These are phyloP conservation scores for Glomeris marginata DNA, from an alignment of 2,888 invertebrate species.

Conservation along the genomic window DNA sequence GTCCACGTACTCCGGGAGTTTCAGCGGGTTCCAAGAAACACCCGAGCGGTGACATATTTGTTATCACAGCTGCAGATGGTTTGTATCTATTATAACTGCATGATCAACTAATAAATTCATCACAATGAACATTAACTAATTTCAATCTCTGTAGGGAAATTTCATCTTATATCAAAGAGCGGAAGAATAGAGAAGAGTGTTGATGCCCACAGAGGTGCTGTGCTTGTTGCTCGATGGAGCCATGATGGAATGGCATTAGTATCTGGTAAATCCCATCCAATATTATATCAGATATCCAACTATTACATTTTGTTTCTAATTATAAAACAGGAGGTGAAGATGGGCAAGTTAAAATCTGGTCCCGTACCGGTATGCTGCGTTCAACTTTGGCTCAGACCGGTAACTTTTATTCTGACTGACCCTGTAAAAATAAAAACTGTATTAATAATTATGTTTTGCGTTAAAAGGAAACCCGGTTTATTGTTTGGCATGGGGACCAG, in stretches of 20 bases:
- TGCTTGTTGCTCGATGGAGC: conserved; percentile 81
- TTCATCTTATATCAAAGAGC: conserved; percentile 71
- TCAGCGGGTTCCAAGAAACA: conserved; percentile 24
- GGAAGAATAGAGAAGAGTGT: conserved; percentile 86
- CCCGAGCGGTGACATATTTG: conserved; percentile 55
- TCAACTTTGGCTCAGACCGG: conserved; percentile 74
- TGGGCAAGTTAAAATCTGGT: conserved; percentile 93
- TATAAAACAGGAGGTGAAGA: conserved; percentile 70
- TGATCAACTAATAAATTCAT: background rate
- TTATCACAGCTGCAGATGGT: conserved; percentile 78
- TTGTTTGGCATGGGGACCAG: conserved; percentile 57
- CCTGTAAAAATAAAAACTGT: background rate
- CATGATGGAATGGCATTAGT: conserved; percentile 87
- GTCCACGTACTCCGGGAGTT: conserved; percentile 46
- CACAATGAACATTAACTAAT: conserved; percentile 1
- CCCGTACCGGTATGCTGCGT: conserved; percentile 80
- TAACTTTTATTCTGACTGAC: conserved; percentile 18
- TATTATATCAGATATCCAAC: too few relatives aligned
- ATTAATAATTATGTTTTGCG: conserved; percentile 3
- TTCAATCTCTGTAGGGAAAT: conserved; percentile 42
- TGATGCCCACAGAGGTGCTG: conserved; percentile 74
- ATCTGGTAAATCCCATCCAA: conserved; percentile 43
- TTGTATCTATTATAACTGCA: conserved; percentile 26
- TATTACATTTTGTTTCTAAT: background rate
- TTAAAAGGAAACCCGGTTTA: conserved; percentile 52